Base-by-base conservation (phyloP, 1,140 invertebrate genomes). In the Cepaea nemoralis region DNA sequence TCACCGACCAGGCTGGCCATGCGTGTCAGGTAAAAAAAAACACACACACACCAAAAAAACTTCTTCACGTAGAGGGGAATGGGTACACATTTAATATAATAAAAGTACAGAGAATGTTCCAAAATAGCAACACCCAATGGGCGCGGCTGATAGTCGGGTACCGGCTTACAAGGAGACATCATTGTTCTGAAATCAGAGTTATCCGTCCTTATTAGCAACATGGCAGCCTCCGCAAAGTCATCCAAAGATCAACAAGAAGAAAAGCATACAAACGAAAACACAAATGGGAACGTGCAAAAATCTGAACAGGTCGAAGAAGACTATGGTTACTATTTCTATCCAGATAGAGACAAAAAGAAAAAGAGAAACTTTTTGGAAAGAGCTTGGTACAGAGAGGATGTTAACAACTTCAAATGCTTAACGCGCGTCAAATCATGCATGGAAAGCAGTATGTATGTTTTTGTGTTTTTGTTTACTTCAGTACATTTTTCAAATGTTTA, bases 311-410 rank as follows among this genome's bases (percentile, higher is more conserved):
- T 80, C 35, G 76, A 83, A 27, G 88, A 89, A 82, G 88, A 89
- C 80, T 88, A 80, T 85, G 95, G 95, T 79, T 96, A 95, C 88
- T 95, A 96, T 92, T 93, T 97, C 48, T 98, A 96, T 90, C 97
- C 96, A 12, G 95, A 97, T 91, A 93, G 97, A 85, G 94, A 94
- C 31, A 19, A 88, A 86, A 71, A 91, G 92, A 76, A 77, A 63
- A 37, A 93, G 91, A 88, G 93, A 93, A 78, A 92, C 92, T 8
- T 93, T 89, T 86, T 92, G 93, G 89, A 90, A 89, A 35, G 92
- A 93, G 67, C 91, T 94, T 55, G 86, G 94, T 59, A 92, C 94
- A 95, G 91, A 95, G 94, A 84, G 90, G 93, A 87, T 94, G 89
- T 94, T 8, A 93, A 95, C 59, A 95, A 94, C 90, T 91, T 94